Conservation (phyloP, 2,888 invertebrate genomes). For the Rambutsinella grinnellia region DNA sequence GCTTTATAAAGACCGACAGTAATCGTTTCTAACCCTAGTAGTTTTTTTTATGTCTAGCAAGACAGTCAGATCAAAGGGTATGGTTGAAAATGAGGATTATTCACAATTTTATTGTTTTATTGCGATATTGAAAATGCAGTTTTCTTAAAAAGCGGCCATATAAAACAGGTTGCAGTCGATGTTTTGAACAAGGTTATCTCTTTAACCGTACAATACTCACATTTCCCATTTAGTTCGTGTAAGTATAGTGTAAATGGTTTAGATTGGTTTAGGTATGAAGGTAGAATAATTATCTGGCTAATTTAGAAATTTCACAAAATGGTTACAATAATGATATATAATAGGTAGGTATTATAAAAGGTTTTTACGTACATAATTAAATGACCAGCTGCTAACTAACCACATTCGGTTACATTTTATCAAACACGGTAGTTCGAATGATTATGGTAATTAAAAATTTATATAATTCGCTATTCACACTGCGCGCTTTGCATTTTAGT, state of each 20-base stretch:
- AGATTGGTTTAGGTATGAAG: background rate
- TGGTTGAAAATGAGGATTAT: background rate
- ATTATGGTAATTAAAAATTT: slow-evolving; percentile 22
- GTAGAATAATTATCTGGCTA: background rate
- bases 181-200: too few species aligned
- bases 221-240: too few species aligned
- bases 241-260: background rate
- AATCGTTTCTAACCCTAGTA: too few species aligned
- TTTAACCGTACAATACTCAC: too few species aligned
- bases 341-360: slow-evolving; percentile 2
- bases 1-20: too few species aligned
- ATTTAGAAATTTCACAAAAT: background rate
- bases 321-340: slow-evolving; percentile 3
- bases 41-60: too few species aligned
- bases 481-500: slow-evolving; percentile 31
- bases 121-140: background rate
- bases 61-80: too few species aligned
- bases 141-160: slow-evolving; percentile 38
- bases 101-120: background rate
- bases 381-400: slow-evolving; percentile 42
- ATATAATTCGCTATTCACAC: slow-evolving; percentile 17
- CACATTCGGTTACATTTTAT: slow-evolving; percentile 26
- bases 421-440: slow-evolving; percentile 22
- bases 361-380: background rate
- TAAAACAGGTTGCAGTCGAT: slow-evolving; percentile 26